Conservation (phyloP, 2,113 vertebrate species). For the Odocoileus virginianus region DNA sequence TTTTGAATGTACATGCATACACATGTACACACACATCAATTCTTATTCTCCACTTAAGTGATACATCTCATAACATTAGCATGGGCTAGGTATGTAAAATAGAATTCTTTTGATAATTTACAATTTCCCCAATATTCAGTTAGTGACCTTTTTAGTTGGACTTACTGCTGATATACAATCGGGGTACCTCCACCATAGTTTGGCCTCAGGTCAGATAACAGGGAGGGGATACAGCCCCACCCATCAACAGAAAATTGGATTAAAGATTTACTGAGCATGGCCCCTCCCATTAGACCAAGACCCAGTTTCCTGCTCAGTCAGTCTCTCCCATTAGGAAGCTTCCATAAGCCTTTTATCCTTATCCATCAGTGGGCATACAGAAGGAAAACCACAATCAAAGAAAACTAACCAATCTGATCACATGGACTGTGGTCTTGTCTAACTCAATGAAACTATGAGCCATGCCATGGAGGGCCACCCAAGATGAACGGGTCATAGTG, state of each 20-base stretch:
- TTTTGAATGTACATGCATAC: not conserved
- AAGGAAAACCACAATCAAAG: not conserved
- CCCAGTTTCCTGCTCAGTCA: too few relatives aligned
- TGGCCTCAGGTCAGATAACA: too few relatives aligned
- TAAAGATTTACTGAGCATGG: too few relatives aligned
- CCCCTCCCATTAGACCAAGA: too few relatives aligned
- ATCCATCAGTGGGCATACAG: not conserved
- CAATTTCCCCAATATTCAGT: not conserved
- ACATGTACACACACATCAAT: not conserved
- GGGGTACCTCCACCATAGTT: too few relatives aligned
- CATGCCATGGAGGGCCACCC: not conserved
- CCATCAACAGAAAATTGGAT: too few relatives aligned
- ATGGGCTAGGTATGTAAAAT: not conserved
- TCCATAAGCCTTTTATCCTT: not conserved
- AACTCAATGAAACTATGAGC: not conserved
- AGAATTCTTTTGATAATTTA: not conserved
- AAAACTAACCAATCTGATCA: not conserved
- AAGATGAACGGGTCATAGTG: not conserved
- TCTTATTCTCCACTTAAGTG: not conserved
- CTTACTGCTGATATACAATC: not conserved
- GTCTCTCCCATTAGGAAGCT: not conserved
- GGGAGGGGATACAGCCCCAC: too few relatives aligned
- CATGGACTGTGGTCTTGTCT: not conserved
- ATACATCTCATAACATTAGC: not conserved
- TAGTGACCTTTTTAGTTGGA: not conserved